phyloP scores from a whole-genome alignment of 2,797 vertebrate genomes.

The Melanotaenia boesemani region DNA sequence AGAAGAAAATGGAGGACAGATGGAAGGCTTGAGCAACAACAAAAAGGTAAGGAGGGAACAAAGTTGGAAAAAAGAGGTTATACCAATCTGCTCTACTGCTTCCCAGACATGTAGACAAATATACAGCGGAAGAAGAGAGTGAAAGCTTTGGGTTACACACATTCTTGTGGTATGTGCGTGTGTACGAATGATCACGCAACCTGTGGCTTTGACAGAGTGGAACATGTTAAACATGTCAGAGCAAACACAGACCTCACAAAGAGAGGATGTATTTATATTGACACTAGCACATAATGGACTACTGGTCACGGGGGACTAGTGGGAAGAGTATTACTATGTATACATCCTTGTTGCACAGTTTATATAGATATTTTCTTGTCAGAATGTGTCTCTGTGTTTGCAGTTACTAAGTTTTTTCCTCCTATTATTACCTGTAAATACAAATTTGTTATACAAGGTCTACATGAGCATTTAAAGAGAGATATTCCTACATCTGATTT shows the following conservation, averaged over 20 bases:
- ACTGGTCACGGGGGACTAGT: conserved; percentile 14
- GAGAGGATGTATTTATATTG: conserved; percentile 40
- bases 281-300: conserved; percentile 30
- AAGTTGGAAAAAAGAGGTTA: background rate
- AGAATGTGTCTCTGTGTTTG: background rate
- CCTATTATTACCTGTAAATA: background rate
- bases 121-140: conserved; percentile 51
- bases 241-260: conserved; percentile 51
- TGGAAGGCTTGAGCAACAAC: background rate
- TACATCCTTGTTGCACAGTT: background rate
- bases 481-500: too few species aligned
- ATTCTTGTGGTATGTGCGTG: conserved; percentile 15
- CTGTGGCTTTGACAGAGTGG: conserved; percentile 28
- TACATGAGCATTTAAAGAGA: too few species aligned
- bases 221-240: conserved; percentile 29
- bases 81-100: conserved; percentile 26
- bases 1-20: background rate
- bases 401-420: too few species aligned
- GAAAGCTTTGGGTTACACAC: conserved; percentile 8
- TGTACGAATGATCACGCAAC: conserved; percentile 11
- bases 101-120: conserved; percentile 61
- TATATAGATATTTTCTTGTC: background rate
- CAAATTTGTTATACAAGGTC: background rate
- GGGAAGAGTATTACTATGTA: background rate
- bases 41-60: background rate